Percentiles rank a stretch among this genome's conserved stretches.
Conservation (phyloP, 2,888 invertebrate species). For the Drosophila seclusa region DNA sequence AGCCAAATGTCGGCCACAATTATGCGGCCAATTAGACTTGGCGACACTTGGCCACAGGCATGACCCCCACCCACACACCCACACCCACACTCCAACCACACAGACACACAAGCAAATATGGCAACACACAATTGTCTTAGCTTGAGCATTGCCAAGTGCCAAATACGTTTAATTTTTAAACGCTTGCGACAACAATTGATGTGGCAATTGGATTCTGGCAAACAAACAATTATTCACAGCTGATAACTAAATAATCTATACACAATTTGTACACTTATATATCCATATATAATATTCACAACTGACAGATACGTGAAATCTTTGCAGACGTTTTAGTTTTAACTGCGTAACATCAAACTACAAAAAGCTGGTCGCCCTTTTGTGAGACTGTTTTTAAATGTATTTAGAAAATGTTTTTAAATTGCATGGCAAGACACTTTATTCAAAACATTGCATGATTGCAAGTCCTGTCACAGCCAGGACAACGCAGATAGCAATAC, state of each 20-base stretch:
- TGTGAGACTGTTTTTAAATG: not conserved
- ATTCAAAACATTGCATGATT: not conserved
- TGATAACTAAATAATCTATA: constrained; percentile 22
- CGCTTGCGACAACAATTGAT: constrained; percentile 27
- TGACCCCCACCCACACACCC: constrained; percentile 10
- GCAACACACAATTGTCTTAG: not conserved
- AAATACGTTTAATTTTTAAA: constrained; percentile 19
- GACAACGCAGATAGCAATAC: not conserved
- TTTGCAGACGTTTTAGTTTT: not conserved
- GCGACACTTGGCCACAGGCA: constrained; percentile 37
- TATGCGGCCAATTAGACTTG: constrained; percentile 63
- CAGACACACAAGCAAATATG: constrained; percentile 8
- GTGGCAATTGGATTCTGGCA: constrained; percentile 21
- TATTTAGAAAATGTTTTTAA: not conserved
- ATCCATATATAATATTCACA: not conserved
- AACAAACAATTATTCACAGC: constrained; percentile 6
- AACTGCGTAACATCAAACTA: not conserved
- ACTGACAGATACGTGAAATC: not conserved
- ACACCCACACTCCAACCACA: not conserved
- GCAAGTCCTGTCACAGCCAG: constrained; percentile 28
- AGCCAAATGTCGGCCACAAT: constrained; percentile 38
- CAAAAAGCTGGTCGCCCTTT: not conserved
- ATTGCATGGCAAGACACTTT: not conserved
- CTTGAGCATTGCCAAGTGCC: constrained; percentile 4
- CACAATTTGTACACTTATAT: not conserved